A percentile compares a stretch with the other conserved stretches of the same genome.
phyloP scores from a whole-genome alignment of 1,140 invertebrate species.

The Chironomus striatipennis region DNA sequence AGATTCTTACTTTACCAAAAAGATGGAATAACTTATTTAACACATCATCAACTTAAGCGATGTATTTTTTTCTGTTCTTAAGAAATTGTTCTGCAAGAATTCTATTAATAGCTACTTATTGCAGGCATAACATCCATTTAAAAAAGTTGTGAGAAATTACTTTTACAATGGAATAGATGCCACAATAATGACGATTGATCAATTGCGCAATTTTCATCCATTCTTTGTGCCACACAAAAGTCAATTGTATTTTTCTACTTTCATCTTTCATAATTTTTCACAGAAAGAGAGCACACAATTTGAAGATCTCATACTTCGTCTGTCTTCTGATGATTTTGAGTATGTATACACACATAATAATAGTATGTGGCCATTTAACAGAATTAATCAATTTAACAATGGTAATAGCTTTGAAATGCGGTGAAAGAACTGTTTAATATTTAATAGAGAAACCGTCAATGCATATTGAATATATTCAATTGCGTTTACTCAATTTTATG shows the following conservation, averaged over 20 bases:
- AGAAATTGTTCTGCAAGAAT: not conserved
- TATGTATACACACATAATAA: not conserved
- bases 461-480: conserved; percentile 6
- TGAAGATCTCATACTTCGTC: not conserved
- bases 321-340: not conserved
- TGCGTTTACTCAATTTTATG: not conserved
- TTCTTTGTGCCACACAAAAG: not conserved
- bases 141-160: not conserved
- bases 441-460: conserved; percentile 1
- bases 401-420: not conserved
- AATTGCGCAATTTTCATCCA: not conserved
- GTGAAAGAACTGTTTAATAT: not conserved
- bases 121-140: not conserved
- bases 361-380: conserved; percentile 5
- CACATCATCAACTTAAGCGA: conserved; percentile 1
- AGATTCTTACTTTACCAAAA: not conserved
- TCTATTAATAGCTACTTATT: not conserved
- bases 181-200: not conserved
- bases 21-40: not conserved
- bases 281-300: not conserved
- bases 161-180: not conserved
- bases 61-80: not conserved
- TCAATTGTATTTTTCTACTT: not conserved
- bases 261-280: not conserved
- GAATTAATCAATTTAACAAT: conserved; percentile 3